A percentile compares a stretch with the other conserved stretches of the same genome.
These are phyloP conservation scores for Heliconius ethilla DNA, from an alignment of 2,888 invertebrate genomes.

Conservation along the genomic window DNA sequence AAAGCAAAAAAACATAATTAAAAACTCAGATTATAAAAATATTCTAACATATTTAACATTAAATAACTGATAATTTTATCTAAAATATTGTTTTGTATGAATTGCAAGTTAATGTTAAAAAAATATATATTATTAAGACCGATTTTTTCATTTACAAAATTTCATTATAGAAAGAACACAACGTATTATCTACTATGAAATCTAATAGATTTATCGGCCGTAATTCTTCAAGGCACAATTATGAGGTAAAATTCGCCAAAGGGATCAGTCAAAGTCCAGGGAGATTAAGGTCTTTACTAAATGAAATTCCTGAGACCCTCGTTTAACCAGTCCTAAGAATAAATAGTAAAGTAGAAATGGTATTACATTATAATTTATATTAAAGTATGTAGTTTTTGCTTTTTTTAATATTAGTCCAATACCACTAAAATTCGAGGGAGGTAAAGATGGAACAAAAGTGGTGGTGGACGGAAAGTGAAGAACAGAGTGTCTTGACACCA, in stretches of 20 bases:
- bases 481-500: too few relatives aligned
- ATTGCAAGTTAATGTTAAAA: too few relatives aligned
- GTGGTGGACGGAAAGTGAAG: too few relatives aligned
- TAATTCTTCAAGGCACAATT: constrained; percentile 27
- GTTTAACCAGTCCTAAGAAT: constrained; percentile 39
- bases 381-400: neutral
- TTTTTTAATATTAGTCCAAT: too few relatives aligned
- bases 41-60: neutral
- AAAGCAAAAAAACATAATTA: neutral
- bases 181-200: neutral
- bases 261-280: constrained; percentile 53
- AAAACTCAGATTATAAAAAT: neutral
- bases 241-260: constrained; percentile 36
- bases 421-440: too few relatives aligned
- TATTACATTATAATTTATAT: neutral
- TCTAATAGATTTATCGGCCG: constrained; percentile 14
- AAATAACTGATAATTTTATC: neutral
- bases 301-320: constrained; percentile 58
- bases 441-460: too few relatives aligned
- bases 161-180: neutral
- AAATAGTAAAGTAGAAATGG: constrained; percentile 30
- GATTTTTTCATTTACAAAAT: neutral
- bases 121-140: neutral
- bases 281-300: constrained; percentile 54
- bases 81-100: too few relatives aligned